Conservation (phyloP, 1,140 invertebrate species). For the Neodiprion pinetum region DNA sequence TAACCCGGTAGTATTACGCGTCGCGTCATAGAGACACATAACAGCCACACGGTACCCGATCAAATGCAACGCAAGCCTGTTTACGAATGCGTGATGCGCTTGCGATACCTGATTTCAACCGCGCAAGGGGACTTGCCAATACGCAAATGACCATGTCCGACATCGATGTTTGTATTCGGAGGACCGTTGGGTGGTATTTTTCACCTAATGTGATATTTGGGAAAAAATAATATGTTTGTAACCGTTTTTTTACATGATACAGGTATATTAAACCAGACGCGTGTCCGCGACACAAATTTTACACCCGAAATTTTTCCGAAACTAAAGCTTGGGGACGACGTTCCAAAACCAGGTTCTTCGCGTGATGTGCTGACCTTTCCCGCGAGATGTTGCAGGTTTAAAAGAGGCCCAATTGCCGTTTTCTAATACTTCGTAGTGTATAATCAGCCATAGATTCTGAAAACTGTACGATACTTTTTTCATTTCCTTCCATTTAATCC, state of each 20-base stretch:
- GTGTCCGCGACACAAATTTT: neutral
- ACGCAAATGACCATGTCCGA: neutral
- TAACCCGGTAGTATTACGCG: neutral
- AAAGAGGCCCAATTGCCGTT: no score
- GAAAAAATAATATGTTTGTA: neutral
- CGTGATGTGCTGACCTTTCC: no score
- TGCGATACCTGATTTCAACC: slow-evolving; percentile 34
- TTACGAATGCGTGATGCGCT: slow-evolving; percentile 45
- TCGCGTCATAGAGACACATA: neutral
- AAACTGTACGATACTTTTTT: no score
- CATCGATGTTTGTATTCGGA: neutral
- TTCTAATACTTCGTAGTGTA: no score
- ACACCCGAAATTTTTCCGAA: no score
- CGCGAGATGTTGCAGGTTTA: no score
- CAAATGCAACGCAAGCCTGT: slow-evolving; percentile 22
- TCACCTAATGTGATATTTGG: neutral
- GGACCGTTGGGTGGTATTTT: neutral
- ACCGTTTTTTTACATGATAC: neutral
- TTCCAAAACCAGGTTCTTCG: no score
- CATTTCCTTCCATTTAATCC: no score
- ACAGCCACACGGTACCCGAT: slow-evolving; percentile 1
- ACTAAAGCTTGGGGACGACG: no score
- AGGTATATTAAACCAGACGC: neutral
- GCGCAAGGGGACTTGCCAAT: slow-evolving; percentile 17
- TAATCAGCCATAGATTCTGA: no score